These are phyloP conservation scores for Scaptomyza polygonia DNA, from an alignment of 2,888 invertebrate genomes.

Conservation along the genomic window DNA sequence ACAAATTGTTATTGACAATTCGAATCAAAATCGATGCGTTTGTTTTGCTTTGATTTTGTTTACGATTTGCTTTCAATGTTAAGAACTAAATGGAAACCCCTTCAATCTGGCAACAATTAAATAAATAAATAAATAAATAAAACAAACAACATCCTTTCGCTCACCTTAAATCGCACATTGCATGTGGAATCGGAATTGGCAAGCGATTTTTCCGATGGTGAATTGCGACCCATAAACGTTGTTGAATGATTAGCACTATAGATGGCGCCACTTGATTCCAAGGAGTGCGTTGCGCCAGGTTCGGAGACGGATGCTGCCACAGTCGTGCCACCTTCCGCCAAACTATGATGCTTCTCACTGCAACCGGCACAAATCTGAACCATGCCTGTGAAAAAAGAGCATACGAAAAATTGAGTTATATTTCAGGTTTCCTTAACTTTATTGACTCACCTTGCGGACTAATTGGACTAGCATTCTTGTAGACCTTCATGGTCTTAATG, in stretches of 20 bases:
- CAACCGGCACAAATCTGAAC: conserved; percentile 95
- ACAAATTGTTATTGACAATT: conserved; percentile 63
- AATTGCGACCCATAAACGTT: conserved; percentile 76
- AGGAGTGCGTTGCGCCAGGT: conserved; percentile 40
- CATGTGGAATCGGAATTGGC: conserved; percentile 83
- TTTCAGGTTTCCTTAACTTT: too few species aligned
- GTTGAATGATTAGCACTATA: conserved; percentile 54
- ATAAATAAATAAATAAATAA: too few species aligned
- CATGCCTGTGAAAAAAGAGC: conserved; percentile 88
- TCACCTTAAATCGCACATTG: conserved; percentile 84
- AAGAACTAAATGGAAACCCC: not conserved
- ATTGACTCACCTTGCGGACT: conserved; percentile 90
- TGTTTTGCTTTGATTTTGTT: conserved; percentile 18
- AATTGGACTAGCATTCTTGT: conserved; percentile 94
- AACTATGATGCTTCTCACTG: conserved; percentile 89
- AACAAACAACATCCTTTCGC: conserved; percentile 25
- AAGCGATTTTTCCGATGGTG: conserved; percentile 83
- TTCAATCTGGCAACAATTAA: conserved; percentile 5
- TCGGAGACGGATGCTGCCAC: conserved; percentile 47
- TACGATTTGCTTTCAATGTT: not conserved
- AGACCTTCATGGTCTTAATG: conserved; percentile 91
- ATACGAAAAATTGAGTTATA: too few species aligned
- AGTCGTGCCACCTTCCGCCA: conserved; percentile 84
- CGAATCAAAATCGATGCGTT: conserved; percentile 14
- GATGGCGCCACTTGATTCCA: conserved; percentile 60